A percentile compares a stretch with the other conserved stretches of the same genome.
These are phyloP conservation scores for Ruditapes philippinarum DNA, from an alignment of 1,140 invertebrate species.

Conservation along the genomic window DNA sequence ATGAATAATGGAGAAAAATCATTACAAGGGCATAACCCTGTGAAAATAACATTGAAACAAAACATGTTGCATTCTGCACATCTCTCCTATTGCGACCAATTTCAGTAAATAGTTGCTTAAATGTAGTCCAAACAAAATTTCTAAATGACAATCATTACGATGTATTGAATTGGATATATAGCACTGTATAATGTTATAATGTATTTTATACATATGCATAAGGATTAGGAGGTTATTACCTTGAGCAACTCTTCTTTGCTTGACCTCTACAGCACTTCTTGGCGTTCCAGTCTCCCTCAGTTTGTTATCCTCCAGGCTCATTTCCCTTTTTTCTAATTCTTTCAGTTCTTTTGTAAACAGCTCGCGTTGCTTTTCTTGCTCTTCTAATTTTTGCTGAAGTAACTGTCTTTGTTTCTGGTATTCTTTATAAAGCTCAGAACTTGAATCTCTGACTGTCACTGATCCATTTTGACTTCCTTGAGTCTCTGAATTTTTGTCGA, in stretches of 20 bases:
- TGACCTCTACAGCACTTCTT: slow-evolving; percentile 8
- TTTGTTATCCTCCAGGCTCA: slow-evolving; percentile 27
- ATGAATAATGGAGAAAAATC: too few relatives aligned
- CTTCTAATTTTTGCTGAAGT: slow-evolving; percentile 82
- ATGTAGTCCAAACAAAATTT: too few relatives aligned
- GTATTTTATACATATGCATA: background rate
- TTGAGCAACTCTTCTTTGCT: slow-evolving; percentile 29
- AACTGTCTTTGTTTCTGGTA: slow-evolving; percentile 84
- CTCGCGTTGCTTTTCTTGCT: slow-evolving; percentile 74
- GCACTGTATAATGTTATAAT: background rate
- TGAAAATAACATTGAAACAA: too few relatives aligned
- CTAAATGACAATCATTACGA: too few relatives aligned
- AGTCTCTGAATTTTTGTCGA: slow-evolving; percentile 1
- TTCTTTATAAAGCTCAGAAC: slow-evolving; percentile 85
- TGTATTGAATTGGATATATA: background rate
- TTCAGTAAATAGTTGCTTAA: too few relatives aligned
- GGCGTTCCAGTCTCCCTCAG: background rate
- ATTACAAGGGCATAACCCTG: too few relatives aligned
- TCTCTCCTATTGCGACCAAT: too few relatives aligned
- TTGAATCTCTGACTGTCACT: slow-evolving; percentile 73
- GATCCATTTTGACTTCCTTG: slow-evolving; percentile 39
- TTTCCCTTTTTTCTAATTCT: slow-evolving; percentile 50
- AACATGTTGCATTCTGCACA: too few relatives aligned
- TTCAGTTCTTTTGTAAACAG: slow-evolving; percentile 40
- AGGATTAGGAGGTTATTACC: slow-evolving; percentile 6